These are phyloP conservation scores for Sminthopsis crassicaudata DNA, from an alignment of 2,113 vertebrate species.

Conservation along the genomic window DNA sequence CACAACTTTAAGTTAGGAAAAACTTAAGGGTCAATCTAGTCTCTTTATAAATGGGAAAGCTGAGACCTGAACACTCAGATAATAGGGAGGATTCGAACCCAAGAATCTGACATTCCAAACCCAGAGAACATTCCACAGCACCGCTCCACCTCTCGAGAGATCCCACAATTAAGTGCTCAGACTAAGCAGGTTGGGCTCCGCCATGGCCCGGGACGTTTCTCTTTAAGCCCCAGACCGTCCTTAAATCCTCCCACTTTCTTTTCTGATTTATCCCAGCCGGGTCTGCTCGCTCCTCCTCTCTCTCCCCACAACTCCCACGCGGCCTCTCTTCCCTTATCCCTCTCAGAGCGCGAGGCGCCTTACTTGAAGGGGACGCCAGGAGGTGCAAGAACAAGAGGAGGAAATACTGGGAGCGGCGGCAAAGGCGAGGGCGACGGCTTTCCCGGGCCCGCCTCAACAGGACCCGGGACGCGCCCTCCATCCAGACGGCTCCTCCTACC, in stretches of 20 bases:
- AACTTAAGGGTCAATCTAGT: background rate
- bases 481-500: conserved; percentile 27
- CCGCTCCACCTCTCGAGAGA: background rate
- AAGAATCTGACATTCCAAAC: background rate
- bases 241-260: background rate
- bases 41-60: background rate
- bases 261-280: background rate
- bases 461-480: background rate
- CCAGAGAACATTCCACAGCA: background rate
- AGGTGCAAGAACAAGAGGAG: conserved; percentile 9
- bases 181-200: background rate
- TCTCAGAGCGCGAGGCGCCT: background rate
- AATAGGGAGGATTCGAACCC: background rate
- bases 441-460: background rate
- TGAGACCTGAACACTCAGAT: background rate
- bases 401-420: background rate
- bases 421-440: background rate
- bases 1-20: background rate
- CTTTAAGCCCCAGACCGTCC: background rate
- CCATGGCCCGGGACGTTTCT: no score
- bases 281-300: background rate
- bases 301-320: background rate
- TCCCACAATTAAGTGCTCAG: background rate
- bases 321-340: background rate
- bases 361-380: conserved; percentile 62